Conservation (phyloP, 2,113 vertebrate genomes). For the Uria lomvia region DNA sequence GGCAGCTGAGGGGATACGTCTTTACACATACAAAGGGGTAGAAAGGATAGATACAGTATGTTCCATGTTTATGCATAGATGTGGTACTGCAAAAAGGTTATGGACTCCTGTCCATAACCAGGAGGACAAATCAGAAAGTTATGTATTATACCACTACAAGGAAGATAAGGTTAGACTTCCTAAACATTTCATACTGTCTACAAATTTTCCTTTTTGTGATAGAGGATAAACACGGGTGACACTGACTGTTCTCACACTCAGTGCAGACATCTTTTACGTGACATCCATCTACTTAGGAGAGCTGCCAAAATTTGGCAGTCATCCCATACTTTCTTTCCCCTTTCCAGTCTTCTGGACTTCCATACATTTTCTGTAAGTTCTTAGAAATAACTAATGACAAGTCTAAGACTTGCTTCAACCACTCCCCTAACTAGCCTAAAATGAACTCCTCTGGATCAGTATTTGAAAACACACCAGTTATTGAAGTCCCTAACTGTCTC, state of each 20-base stretch:
- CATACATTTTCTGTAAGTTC: background rate
- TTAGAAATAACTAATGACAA: background rate
- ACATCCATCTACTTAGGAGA: background rate
- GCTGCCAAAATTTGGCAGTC: background rate
- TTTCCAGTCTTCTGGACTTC: background rate
- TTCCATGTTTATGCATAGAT: background rate
- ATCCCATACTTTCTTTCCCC: background rate
- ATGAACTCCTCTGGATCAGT: background rate
- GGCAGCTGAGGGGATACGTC: background rate
- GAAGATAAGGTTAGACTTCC: background rate
- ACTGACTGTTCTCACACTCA: background rate
- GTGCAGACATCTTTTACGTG: background rate
- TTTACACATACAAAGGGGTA: accelerated
- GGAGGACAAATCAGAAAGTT: background rate
- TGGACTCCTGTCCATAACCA: background rate
- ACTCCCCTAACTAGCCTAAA: background rate
- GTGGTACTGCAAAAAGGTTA: background rate
- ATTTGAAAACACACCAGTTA: background rate
- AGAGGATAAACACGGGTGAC: background rate
- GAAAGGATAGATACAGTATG: background rate
- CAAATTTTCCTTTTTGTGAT: background rate
- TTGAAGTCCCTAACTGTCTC: background rate
- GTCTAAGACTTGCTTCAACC: background rate
- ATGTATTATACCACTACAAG: background rate
- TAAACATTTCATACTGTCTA: background rate